These are phyloP conservation scores for Acleris laterana DNA, from an alignment of 2,888 invertebrate genomes.

Conservation along the genomic window DNA sequence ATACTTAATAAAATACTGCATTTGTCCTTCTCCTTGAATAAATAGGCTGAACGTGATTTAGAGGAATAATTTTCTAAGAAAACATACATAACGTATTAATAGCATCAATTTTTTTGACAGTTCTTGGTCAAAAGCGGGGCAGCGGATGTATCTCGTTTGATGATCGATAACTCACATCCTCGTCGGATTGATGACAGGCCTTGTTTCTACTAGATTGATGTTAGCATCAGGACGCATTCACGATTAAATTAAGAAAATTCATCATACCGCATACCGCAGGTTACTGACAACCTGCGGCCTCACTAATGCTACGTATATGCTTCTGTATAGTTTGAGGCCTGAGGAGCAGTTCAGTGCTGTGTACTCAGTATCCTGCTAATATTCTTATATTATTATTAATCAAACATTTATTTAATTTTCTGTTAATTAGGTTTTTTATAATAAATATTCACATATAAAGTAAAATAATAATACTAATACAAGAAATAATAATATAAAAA, in stretches of 20 bases:
- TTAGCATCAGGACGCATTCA: slow-evolving; percentile 6
- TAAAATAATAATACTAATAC: no score
- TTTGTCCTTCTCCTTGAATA: slow-evolving; percentile 9
- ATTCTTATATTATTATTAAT: no score
- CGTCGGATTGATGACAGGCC: slow-evolving; percentile 51
- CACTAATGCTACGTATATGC: neutral
- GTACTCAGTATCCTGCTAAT: no score
- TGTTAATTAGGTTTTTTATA: no score
- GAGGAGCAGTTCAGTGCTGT: neutral
- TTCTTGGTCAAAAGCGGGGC: slow-evolving; percentile 52
- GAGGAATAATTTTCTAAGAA: slow-evolving; percentile 6
- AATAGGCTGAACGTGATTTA: slow-evolving; percentile 10
- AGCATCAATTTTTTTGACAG: slow-evolving; percentile 13
- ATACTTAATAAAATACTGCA: neutral
- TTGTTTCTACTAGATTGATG: slow-evolving; percentile 38
- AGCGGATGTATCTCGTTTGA: slow-evolving; percentile 64
- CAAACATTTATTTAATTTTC: no score
- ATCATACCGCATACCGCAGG: no score
- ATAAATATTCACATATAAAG: no score
- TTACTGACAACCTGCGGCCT: neutral
- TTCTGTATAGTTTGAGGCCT: neutral
- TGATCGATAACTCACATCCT: slow-evolving; percentile 66
- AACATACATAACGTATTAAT: slow-evolving; percentile 18
- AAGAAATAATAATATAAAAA: no score
- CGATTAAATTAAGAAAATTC: neutral